These are phyloP conservation scores for Neomorphus geoffroyi DNA, from an alignment of 2,797 vertebrate genomes.

Conservation along the genomic window DNA sequence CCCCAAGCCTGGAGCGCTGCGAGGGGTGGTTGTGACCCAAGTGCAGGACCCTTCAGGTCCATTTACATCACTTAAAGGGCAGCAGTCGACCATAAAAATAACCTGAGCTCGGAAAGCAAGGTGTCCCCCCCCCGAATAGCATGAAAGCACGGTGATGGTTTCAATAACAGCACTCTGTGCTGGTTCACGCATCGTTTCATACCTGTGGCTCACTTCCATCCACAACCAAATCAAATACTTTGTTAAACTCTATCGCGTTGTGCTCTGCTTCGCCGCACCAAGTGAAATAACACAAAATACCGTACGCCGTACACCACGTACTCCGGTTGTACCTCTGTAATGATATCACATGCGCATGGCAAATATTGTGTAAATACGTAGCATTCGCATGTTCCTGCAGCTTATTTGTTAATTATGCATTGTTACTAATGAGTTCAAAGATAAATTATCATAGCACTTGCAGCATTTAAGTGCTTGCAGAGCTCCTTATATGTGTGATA, in stretches of 20 bases:
- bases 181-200: background rate
- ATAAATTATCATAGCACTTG: slow-evolving; percentile 23
- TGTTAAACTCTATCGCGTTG: background rate
- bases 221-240: background rate
- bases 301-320: background rate
- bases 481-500: background rate
- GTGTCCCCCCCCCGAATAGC: background rate
- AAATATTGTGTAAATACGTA: background rate
- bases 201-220: background rate
- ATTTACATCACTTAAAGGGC: background rate
- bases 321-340: slow-evolving; percentile 5
- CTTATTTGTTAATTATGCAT: slow-evolving; percentile 19
- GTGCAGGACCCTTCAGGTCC: background rate
- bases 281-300: background rate
- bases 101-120: background rate
- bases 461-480: background rate
- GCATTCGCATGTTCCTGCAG: slow-evolving; percentile 1
- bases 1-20: too few relatives aligned
- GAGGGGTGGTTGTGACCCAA: too few relatives aligned
- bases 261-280: background rate
- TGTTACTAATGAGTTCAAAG: slow-evolving; percentile 19
- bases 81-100: background rate
- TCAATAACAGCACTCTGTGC: background rate
- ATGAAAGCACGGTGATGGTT: background rate
- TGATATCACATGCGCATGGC: background rate